A percentile compares a stretch with the other conserved stretches of the same genome.
phyloP scores from a whole-genome alignment of 1,140 invertebrate genomes.

The Cydia amplana region DNA sequence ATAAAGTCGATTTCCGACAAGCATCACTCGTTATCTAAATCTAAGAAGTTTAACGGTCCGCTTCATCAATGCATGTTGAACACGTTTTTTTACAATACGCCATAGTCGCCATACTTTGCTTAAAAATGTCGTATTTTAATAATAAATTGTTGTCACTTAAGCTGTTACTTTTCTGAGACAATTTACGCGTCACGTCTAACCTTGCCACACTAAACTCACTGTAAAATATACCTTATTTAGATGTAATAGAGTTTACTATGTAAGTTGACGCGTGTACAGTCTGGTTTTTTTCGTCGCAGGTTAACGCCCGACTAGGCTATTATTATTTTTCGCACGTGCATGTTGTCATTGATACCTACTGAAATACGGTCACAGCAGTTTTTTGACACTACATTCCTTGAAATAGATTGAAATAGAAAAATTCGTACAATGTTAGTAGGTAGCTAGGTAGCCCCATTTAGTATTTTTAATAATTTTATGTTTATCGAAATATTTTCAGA shows the following conservation, averaged over 20 bases:
- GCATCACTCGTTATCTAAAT: not conserved
- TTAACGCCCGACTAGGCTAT: not conserved
- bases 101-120: not conserved
- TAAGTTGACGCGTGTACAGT: not conserved
- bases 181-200: not conserved
- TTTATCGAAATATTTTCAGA: no score
- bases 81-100: conserved; percentile 13
- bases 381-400: not conserved
- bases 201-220: not conserved
- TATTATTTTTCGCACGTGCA: conserved; percentile 20
- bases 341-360: not conserved
- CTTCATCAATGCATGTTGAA: conserved; percentile 1
- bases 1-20: not conserved
- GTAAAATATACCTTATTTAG: not conserved
- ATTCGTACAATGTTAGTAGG: no score
- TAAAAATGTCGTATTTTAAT: not conserved
- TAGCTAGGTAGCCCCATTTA: no score
- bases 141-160: not conserved
- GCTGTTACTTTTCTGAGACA: not conserved
- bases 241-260: not conserved
- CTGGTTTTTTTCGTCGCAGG: conserved; percentile 6
- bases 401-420: no score
- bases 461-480: no score
- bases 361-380: not conserved
- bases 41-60: conserved; percentile 17